These are phyloP conservation scores for Cerastis rubricosa DNA, from an alignment of 2,888 invertebrate genomes.

Conservation along the genomic window DNA sequence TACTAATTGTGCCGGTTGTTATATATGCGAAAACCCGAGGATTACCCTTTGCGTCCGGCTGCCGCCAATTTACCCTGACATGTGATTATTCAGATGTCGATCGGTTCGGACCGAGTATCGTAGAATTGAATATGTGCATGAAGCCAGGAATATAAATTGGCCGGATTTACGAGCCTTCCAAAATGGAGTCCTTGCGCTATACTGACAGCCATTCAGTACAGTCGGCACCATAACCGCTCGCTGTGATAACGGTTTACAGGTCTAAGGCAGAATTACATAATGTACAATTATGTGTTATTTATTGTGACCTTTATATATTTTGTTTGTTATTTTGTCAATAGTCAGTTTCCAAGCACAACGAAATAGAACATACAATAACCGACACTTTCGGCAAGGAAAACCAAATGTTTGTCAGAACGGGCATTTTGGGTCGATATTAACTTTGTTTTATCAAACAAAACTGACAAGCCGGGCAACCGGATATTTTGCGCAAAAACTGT, in stretches of 20 bases:
- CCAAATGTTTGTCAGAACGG: neutral
- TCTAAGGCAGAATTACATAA: conserved; percentile 30
- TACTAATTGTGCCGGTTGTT: conserved; percentile 55
- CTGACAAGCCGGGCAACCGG: conserved; percentile 1
- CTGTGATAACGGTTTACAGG: conserved; percentile 23
- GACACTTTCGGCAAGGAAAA: neutral
- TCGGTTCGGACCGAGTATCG: conserved; percentile 59
- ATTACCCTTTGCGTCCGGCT: conserved; percentile 53
- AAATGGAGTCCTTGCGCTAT: conserved; percentile 56
- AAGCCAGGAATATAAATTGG: conserved; percentile 70
- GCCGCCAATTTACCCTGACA: conserved; percentile 65
- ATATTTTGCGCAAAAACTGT: conserved; percentile 27
- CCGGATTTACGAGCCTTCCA: conserved; percentile 67
- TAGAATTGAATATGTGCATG: conserved; percentile 69
- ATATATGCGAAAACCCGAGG: conserved; percentile 51
- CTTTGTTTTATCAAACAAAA: conserved; percentile 16
- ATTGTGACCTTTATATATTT: neutral
- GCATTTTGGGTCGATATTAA: conserved; percentile 15
- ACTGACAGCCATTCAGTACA: conserved; percentile 48
- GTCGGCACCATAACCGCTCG: conserved; percentile 34
- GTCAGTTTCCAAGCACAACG: neutral
- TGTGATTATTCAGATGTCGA: conserved; percentile 73
- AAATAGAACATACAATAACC: neutral
- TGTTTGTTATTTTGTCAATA: neutral
- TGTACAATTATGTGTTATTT: neutral